Evolutionary conservation across 2,888 invertebrate species (phyloP), one percentile per base, ranked within the genome.

Genomic region (Shargacucullia verbasci): DNA sequence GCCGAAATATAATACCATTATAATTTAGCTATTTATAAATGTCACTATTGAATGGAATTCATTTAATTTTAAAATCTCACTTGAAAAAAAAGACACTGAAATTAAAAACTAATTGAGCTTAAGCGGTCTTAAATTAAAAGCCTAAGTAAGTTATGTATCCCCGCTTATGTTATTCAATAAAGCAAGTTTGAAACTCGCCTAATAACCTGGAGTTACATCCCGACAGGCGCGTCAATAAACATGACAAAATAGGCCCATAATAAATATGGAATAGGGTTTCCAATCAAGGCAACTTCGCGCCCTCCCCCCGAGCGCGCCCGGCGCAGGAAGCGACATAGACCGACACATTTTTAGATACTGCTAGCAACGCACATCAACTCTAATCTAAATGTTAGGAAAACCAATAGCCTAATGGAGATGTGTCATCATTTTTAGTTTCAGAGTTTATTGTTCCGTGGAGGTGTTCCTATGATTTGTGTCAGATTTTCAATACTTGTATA

Each of bases 261-360:
- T 93, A 92, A 92, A 93, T 92, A 92, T 92, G 93, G 91, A 92
- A 91, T 92, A 92, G 91, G 91, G 91, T 89, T 91, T 88, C 90
- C 92, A 92, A 92, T 93, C 92, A 92, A 90, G 91, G 87, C 90
- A 86, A 86, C 90, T 90, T 90, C 84, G 87, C 90, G 85, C 82
- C 84, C 75, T 46, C 70, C 67, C 84, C 83, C 83, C 80, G 64
- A 71, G 81, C 76, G 73, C 84, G 78, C 79, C 82, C 79, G 71
- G 79, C 80, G 61, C 77, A 80, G 81, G 81, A 83, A 85, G 77
- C 70, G 54, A 41, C 70, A 71, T 65, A 90, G 89, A 87, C 70
- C 52, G 73, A 52, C 11, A 15, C 54, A 81, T 38, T 13, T 66
- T 38, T 76, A 85, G 84, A 88, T 61, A 13, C 38, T 20, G 20